Percentiles rank a stretch among this genome's conserved stretches.
phyloP scores from a whole-genome alignment of 1,140 invertebrate species.

The Tachypleus tridentatus region DNA sequence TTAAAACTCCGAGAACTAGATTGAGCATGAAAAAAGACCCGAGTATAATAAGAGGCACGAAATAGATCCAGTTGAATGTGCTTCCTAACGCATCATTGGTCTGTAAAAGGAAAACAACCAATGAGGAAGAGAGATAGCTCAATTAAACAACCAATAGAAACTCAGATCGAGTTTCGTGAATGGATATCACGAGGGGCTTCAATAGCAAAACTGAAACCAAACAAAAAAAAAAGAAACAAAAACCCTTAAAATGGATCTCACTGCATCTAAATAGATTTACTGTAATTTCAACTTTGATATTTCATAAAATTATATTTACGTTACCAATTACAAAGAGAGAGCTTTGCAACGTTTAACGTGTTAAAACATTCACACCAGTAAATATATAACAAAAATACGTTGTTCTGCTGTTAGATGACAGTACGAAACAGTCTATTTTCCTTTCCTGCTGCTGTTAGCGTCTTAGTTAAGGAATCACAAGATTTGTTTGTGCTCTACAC shows the following conservation, averaged over 20 bases:
- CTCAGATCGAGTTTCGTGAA: neutral
- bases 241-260: constrained; percentile 29
- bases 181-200: too few species aligned
- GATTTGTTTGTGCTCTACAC: neutral
- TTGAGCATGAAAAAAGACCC: constrained; percentile 99
- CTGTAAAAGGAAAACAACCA: constrained; percentile 49
- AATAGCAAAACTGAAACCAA: neutral
- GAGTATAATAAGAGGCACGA: constrained; percentile 99
- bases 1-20: constrained; percentile 96
- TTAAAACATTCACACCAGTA: neutral
- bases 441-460: neutral
- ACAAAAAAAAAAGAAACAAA: constrained; percentile 2
- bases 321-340: too few species aligned
- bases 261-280: neutral
- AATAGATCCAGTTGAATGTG: constrained; percentile 99
- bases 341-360: too few species aligned
- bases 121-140: neutral
- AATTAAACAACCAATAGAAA: neutral
- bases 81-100: constrained; percentile 98
- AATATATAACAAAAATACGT: constrained; percentile 41
- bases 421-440: too few species aligned
- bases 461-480: neutral
- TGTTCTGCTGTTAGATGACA: too few species aligned
- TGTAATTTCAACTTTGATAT: neutral
- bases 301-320: too few species aligned